These are phyloP conservation scores for Dasypolia templi DNA, from an alignment of 2,888 invertebrate genomes.

Conservation along the genomic window DNA sequence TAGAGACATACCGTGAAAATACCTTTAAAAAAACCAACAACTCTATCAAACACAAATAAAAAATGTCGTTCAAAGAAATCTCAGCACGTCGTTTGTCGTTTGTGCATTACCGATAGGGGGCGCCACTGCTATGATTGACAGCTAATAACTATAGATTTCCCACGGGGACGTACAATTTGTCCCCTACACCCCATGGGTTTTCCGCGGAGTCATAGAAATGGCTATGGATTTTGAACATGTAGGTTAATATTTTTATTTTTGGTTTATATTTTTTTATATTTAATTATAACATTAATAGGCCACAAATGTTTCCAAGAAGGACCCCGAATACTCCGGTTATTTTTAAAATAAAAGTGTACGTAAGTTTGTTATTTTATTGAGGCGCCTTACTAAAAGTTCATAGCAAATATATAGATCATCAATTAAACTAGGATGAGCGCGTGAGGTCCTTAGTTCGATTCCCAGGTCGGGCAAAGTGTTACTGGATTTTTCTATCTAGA, in stretches of 20 bases:
- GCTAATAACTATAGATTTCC: slow-evolving; percentile 88
- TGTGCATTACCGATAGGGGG: slow-evolving; percentile 64
- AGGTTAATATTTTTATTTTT: slow-evolving; percentile 16
- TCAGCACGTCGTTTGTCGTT: slow-evolving; percentile 66
- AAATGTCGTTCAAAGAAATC: slow-evolving; percentile 58
- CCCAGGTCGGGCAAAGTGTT: too few species aligned
- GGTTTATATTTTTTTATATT: too few species aligned
- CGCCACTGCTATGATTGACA: slow-evolving; percentile 82
- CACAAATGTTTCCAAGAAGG: not conserved
- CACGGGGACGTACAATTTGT: slow-evolving; percentile 82
- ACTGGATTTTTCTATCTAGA: too few species aligned
- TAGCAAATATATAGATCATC: slow-evolving; percentile 50
- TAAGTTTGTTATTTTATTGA: not conserved
- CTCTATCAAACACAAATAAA: slow-evolving; percentile 32
- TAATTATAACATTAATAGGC: too few species aligned
- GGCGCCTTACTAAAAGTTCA: slow-evolving; percentile 35
- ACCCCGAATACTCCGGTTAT: too few species aligned
- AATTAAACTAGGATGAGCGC: slow-evolving; percentile 48
- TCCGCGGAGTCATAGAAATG: slow-evolving; percentile 61
- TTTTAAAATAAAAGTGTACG: not conserved
- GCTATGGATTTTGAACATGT: slow-evolving; percentile 34
- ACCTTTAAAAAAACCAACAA: not conserved
- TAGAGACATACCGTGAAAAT: not conserved
- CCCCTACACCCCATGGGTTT: slow-evolving; percentile 70
- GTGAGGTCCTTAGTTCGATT: too few species aligned